Evolutionary conservation across 1,140 invertebrate genomes (phyloP), one percentile per base, ranked within the genome.

Genomic region (Apis laboriosa): DNA sequence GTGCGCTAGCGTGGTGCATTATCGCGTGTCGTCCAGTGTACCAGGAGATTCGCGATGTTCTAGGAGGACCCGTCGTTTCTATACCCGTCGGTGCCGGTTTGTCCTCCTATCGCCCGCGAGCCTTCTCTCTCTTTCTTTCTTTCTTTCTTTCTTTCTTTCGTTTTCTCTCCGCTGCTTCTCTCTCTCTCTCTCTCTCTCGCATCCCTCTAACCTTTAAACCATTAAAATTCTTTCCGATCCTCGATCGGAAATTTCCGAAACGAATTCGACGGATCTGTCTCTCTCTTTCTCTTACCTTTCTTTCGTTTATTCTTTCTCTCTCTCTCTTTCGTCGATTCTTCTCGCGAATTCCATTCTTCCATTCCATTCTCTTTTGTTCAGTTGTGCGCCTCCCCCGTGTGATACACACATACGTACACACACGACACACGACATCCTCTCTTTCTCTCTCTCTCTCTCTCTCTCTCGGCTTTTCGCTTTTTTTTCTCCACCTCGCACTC

Each of bases 1-100:
- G 87, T 84, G 87, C 84, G 80, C 84, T 83, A 77, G 84, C 84
- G 84, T 83, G 79, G 68, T 83, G 80, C 81, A 73, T 83, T 83
- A 83, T 78, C 75, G 80, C 84, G 84, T 77, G 80, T 82, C 72
- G 68, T 83, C 81, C 70, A 78, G 84, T 83, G 80, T 84, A 53
- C 79, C 74, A 77, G 61, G 63, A 60, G 73, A 72, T 75, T 58
- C 84, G 80, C 67, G 71, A 84, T 84, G 83, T 81, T 73, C 83
- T 80, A 84, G 78, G 78, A 84, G 71, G 64, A 84, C 70, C 58
- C 58, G 61, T 80, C 49, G 56, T 75, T 43, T 61, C 64, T 43
- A 17, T 74, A 66, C 58, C 34, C 80, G 74, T 84, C 51, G 71
- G 80, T 74, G 77, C 83, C 78, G 77, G 83, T 81, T 83, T 58